Conservation (phyloP, 1,140 invertebrate genomes). For the Diorhabda elongata region DNA sequence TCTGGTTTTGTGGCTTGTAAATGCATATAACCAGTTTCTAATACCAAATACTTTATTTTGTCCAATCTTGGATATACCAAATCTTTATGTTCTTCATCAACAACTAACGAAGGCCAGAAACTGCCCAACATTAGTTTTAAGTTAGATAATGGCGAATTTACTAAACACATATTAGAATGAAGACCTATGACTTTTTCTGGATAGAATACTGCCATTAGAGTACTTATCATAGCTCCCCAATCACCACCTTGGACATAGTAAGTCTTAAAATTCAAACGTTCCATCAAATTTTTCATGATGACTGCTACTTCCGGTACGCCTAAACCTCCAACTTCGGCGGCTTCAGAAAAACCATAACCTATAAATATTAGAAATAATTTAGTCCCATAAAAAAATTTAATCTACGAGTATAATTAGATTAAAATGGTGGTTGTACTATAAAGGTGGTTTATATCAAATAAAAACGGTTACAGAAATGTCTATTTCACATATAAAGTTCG, state of each 20-base stretch:
- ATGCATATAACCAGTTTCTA: conserved; percentile 67
- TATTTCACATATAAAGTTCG: too few relatives aligned
- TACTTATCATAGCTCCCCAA: conserved; percentile 65
- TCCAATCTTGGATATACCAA: conserved; percentile 61
- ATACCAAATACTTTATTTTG: conserved; percentile 53
- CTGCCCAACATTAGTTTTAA: conserved; percentile 55
- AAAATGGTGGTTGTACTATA: not conserved
- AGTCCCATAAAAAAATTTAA: not conserved
- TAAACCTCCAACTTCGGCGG: conserved; percentile 59
- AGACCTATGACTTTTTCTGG: conserved; percentile 65
- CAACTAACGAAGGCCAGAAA: conserved; percentile 55
- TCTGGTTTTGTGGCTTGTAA: conserved; percentile 84
- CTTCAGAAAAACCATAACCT: conserved; percentile 74
- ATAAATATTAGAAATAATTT: not conserved
- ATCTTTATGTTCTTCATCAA: conserved; percentile 53
- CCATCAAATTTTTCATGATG: conserved; percentile 80
- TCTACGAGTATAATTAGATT: not conserved
- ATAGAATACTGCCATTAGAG: conserved; percentile 60
- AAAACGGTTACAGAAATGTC: too few relatives aligned
- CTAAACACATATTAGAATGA: conserved; percentile 63
- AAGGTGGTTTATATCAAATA: too few relatives aligned
- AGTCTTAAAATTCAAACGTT: conserved; percentile 66
- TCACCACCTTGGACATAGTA: conserved; percentile 86
- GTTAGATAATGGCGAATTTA: conserved; percentile 40
- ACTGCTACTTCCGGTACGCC: conserved; percentile 61